Evolutionary conservation across 2,797 vertebrate genomes (phyloP).

Genomic region (Psittacula echo): DNA sequence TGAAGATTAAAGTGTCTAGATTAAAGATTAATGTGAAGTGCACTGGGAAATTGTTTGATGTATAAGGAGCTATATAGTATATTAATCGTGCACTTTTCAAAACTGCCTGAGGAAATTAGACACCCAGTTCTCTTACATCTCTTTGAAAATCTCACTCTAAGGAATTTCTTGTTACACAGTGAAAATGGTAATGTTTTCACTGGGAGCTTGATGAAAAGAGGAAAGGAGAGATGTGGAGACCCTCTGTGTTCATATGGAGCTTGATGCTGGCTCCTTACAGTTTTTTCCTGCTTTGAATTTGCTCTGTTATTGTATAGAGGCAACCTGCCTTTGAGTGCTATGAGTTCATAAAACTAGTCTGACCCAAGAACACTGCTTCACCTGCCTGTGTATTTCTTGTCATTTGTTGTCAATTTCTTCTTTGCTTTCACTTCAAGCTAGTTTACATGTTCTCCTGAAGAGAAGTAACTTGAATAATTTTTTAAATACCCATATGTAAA

Average conservation of each 20-base stretch:
- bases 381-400: neutral
- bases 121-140: conserved; percentile 4
- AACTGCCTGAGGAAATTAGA: conserved; percentile 37
- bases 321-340: neutral
- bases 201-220: neutral
- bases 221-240: neutral
- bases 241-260: neutral
- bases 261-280: neutral
- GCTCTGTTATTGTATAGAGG: neutral
- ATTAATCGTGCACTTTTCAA: conserved; percentile 45
- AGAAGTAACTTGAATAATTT: neutral
- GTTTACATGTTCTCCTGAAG: neutral
- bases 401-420: neutral
- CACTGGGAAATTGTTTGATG: conserved; percentile 55
- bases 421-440: neutral
- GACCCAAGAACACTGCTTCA: neutral
- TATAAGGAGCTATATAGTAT: conserved; percentile 40
- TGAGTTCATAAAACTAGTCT: neutral
- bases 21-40: conserved; percentile 67
- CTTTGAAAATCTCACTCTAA: conserved; percentile 50
- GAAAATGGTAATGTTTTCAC: conserved; percentile 10
- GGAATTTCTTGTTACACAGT: conserved; percentile 12
- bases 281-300: neutral
- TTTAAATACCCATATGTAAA: neutral
- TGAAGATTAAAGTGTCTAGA: conserved; percentile 64